These are phyloP conservation scores for Nephila pilipes DNA, from an alignment of 1,140 invertebrate species.

Conservation along the genomic window DNA sequence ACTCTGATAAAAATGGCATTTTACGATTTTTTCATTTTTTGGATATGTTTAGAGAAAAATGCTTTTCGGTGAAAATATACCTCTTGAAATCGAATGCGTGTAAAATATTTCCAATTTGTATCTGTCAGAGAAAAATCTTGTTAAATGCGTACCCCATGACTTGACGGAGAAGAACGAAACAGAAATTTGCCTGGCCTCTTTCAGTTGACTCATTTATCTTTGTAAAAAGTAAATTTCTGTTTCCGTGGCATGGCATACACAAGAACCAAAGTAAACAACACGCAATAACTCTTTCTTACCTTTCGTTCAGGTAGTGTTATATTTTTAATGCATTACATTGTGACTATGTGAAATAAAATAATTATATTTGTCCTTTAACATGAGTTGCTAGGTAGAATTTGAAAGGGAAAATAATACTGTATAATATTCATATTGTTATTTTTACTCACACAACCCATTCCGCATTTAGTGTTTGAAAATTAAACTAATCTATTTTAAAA, in stretches of 20 bases:
- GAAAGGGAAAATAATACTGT: no score
- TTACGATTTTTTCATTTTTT: no score
- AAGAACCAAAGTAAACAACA: not conserved
- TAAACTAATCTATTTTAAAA: no score
- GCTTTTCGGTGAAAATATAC: not conserved
- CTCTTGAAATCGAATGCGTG: not conserved
- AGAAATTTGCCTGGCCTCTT: not conserved
- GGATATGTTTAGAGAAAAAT: not conserved
- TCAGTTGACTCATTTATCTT: constrained; percentile 5
- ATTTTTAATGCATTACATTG: no score
- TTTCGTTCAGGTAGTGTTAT: not conserved
- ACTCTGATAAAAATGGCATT: no score
- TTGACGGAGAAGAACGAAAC: not conserved
- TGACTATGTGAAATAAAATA: no score
- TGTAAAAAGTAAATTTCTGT: not conserved
- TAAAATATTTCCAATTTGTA: not conserved
- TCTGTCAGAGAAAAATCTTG: not conserved
- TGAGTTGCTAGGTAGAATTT: no score
- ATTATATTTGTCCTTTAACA: no score
- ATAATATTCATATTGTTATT: no score
- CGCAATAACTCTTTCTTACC: not conserved
- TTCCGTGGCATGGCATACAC: not conserved
- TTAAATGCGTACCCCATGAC: not conserved
- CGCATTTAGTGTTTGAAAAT: no score
- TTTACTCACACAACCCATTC: no score